Conservation (phyloP, 2,888 invertebrate species). For the Antheraea assamensis region DNA sequence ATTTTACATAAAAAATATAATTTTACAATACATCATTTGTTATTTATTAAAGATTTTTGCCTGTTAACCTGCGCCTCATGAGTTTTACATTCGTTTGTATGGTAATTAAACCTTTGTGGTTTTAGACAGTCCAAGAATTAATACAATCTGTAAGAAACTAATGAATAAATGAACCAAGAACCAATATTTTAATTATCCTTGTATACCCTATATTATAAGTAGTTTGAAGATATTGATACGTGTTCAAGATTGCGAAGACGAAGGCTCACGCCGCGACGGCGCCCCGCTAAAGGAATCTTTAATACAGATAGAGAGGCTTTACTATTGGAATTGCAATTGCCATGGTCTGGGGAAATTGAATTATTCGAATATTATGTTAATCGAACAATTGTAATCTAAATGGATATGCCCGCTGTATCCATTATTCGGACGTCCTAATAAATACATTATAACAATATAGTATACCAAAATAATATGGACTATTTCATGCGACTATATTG, state of each 20-base stretch:
- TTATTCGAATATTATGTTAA: slow-evolving; percentile 47
- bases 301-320: slow-evolving; percentile 29
- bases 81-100: too few relatives aligned
- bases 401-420: not conserved
- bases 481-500: not conserved
- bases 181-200: not conserved
- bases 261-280: slow-evolving; percentile 23
- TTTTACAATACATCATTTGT: too few relatives aligned
- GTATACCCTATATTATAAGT: not conserved
- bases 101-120: too few relatives aligned
- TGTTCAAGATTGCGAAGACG: slow-evolving; percentile 9
- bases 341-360: slow-evolving; percentile 36
- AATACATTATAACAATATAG: not conserved
- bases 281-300: slow-evolving; percentile 26
- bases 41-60: too few relatives aligned
- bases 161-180: not conserved
- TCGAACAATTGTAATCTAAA: slow-evolving; percentile 20
- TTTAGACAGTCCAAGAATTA: too few relatives aligned
- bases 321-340: slow-evolving; percentile 44
- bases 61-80: too few relatives aligned
- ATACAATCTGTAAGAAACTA: too few relatives aligned
- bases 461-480: not conserved
- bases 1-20: too few relatives aligned
- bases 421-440: not conserved
- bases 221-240: slow-evolving; percentile 5